Conservation (phyloP, 1,140 invertebrate species). For the Dendroctonus ponderosae region DNA sequence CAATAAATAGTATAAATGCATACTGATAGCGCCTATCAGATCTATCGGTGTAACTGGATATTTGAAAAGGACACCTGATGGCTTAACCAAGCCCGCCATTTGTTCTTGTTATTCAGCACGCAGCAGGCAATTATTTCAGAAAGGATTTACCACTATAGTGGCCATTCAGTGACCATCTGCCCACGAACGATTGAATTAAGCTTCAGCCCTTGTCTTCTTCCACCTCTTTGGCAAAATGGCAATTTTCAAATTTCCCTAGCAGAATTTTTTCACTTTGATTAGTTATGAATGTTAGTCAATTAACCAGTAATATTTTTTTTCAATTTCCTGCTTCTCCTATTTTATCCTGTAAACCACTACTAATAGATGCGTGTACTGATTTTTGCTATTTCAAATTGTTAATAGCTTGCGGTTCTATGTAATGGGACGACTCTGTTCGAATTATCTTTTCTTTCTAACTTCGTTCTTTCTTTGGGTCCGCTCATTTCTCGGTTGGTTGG, state of each 20-base stretch:
- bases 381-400: too few species aligned
- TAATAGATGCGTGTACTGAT: too few species aligned
- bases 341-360: too few species aligned
- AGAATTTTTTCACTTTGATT: neutral
- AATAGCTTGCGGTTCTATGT: too few species aligned
- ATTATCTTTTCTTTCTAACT: conserved; percentile 8
- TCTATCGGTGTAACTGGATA: too few species aligned
- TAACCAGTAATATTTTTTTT: neutral
- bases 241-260: neutral
- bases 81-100: too few species aligned
- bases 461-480: conserved; percentile 45
- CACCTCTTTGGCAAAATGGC: conserved; percentile 18
- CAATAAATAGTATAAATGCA: too few species aligned
- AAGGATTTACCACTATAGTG: conserved; percentile 10
- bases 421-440: conserved; percentile 13
- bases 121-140: conserved; percentile 7
- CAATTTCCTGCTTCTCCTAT: too few species aligned
- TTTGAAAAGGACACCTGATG: conserved; percentile 8
- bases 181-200: conserved; percentile 19
- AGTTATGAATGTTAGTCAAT: neutral
- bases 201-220: neutral
- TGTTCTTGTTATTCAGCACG: conserved; percentile 4
- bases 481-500: conserved; percentile 50
- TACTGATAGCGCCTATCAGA: too few species aligned
- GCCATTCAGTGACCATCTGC: conserved; percentile 19